Base-by-base conservation (phyloP, 2,888 invertebrate genomes). In the Schrankia costaestrigalis region DNA sequence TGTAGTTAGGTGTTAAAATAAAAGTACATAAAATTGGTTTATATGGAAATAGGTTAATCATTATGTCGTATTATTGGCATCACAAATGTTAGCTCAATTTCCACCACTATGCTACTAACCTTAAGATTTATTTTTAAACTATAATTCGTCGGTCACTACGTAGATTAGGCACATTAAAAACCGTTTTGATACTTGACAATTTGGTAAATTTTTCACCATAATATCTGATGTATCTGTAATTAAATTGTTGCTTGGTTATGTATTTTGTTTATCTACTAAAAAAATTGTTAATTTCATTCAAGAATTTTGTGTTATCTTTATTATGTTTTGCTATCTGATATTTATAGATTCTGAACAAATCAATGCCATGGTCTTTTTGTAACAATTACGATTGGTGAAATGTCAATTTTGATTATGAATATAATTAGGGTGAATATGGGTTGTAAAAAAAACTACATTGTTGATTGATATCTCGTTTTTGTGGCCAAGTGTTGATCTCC, bases 121-220 rank as follows among this genome's bases (percentile, higher is more conserved):
- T 15, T 23, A 34, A 1, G 24, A 18, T 35, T 28, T 3, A 8
- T 13, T 17, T 29, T 28, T 15, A 11, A 7, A 11, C 12, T 9
- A 11, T 9, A 7, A 18, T 2, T 17, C 6, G 3, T n/a, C 23
- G 4, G 14, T 9, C 21, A 25, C 5, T 39, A 10, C 7, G 10
- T 12, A 11, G 3, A 26, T 26, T 10, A n/a, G n/a, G 26, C 23
- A 14, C 21, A 17, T 7, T 25, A 34, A 22, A 41, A 35, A 46
- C 35, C 27, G 32, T 30, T 27, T 22, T 27, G 24, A 26, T 26
- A 43, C 27, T 37, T 50, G 40, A 56, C 56, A 56, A 56, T 56
- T 56, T 56, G 54, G 56, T 56, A 56, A 42, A 49, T 52, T 56
- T 56, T 56, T 54, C 57, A 52, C 38, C 19, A 32, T 41, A 31